Evolutionary conservation across 2,888 invertebrate genomes (phyloP).

Genomic region (Cataglyphis albicans): DNA sequence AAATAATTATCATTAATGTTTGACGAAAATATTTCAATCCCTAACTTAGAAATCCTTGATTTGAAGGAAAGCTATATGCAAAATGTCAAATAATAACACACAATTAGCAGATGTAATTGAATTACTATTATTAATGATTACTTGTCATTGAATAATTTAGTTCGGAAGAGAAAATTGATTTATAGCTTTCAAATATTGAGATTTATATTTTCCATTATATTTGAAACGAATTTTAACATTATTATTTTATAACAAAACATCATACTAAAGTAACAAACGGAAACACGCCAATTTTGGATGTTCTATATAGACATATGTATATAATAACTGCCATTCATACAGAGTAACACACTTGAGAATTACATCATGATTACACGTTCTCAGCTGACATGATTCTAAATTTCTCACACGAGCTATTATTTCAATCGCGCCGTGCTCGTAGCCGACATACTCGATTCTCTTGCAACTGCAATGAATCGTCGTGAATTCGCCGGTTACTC

Average conservation of each 20-base stretch:
- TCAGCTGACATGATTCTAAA: constrained; percentile 43
- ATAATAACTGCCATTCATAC: not conserved
- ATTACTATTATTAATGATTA: not conserved
- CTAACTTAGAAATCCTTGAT: not conserved
- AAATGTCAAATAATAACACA: not conserved
- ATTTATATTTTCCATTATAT: not conserved
- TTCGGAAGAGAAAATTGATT: not conserved
- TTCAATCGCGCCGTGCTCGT: constrained; percentile 39
- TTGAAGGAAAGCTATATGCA: not conserved
- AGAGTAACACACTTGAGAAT: constrained; percentile 35
- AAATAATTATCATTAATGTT: not conserved
- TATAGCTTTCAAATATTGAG: not conserved
- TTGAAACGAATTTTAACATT: not conserved
- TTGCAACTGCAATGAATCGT: constrained; percentile 24
- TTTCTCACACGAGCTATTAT: constrained; percentile 48
- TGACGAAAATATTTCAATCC: not conserved
- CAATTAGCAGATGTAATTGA: not conserved
- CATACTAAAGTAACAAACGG: not conserved
- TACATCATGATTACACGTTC: constrained; percentile 51
- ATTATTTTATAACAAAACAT: not conserved
- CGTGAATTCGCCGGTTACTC: constrained; percentile 29
- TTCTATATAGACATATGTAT: not conserved
- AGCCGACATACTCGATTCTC: constrained; percentile 23
- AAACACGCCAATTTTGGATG: not conserved
- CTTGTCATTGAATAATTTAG: not conserved